Percentiles rank a stretch among this genome's conserved stretches.
phyloP scores from a whole-genome alignment of 2,113 vertebrate species.

The Phodopus roborovskii region DNA sequence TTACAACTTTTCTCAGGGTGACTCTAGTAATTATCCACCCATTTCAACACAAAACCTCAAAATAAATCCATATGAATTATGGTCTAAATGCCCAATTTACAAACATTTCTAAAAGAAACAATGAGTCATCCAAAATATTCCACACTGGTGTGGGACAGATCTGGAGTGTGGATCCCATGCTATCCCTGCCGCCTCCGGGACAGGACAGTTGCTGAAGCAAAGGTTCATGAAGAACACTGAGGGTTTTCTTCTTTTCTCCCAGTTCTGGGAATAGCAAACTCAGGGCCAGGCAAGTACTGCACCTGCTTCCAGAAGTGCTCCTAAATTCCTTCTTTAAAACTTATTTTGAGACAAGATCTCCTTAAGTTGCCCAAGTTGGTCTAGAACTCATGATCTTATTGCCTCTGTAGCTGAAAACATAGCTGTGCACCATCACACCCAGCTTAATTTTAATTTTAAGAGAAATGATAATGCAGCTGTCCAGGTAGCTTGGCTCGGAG shows the following conservation, averaged over 20 bases:
- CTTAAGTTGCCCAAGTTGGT: not conserved
- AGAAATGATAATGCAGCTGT: not conserved
- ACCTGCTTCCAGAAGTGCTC: not conserved
- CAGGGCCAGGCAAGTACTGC: not conserved
- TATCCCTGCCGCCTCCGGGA: not conserved
- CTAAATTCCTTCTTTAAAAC: not conserved
- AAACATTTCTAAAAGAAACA: not conserved
- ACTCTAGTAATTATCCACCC: not conserved
- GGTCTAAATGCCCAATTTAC: not conserved
- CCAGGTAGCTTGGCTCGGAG: not conserved
- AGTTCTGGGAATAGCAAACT: not conserved
- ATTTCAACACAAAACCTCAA: slow-evolving; percentile 58
- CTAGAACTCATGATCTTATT: not conserved
- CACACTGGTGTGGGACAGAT: not conserved
- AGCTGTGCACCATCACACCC: not conserved
- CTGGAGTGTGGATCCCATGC: not conserved
- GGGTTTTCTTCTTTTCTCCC: not conserved
- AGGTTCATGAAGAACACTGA: not conserved
- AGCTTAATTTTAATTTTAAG: not conserved
- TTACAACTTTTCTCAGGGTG: slow-evolving; percentile 13
- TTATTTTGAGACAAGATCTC: not conserved
- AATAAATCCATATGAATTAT: not conserved
- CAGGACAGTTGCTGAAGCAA: not conserved
- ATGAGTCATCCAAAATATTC: not conserved
- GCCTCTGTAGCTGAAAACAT: not conserved